phyloP scores from a whole-genome alignment of 2,797 vertebrate genomes.

The Epinephelus malabaricus region DNA sequence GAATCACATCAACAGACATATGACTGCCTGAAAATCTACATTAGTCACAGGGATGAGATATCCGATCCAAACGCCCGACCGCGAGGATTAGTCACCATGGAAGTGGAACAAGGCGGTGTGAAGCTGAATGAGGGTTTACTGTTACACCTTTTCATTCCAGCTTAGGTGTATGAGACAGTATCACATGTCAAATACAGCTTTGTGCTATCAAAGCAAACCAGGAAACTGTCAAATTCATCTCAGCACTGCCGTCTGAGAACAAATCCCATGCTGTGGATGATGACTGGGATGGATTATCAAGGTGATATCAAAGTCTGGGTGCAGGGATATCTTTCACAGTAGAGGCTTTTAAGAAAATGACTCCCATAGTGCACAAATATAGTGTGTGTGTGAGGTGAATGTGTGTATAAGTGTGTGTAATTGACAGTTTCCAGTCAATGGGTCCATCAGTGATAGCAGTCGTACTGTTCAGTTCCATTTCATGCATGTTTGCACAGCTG shows the following conservation, averaged over 20 bases:
- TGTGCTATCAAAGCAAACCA: slow-evolving; percentile 64
- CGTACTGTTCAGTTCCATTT: slow-evolving; percentile 19
- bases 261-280: slow-evolving; percentile 60
- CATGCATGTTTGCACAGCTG: slow-evolving; percentile 46
- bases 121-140: slow-evolving; percentile 57
- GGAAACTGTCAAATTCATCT: slow-evolving; percentile 61
- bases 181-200: slow-evolving; percentile 60
- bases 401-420: slow-evolving; percentile 11
- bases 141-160: slow-evolving; percentile 67
- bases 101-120: slow-evolving; percentile 35
- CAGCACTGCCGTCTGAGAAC: slow-evolving; percentile 38
- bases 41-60: slow-evolving; percentile 60
- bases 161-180: slow-evolving; percentile 52
- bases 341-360: slow-evolving; percentile 5
- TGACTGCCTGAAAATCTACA: slow-evolving; percentile 54
- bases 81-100: slow-evolving; percentile 64
- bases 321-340: slow-evolving; percentile 26
- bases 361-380: slow-evolving; percentile 12
- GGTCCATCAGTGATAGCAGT: slow-evolving; percentile 1
- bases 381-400: slow-evolving; percentile 7
- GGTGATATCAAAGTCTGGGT: slow-evolving; percentile 41
- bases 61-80: slow-evolving; percentile 21
- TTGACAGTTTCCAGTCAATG: slow-evolving; percentile 6
- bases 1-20: slow-evolving; percentile 48
- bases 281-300: slow-evolving; percentile 52